Evolutionary conservation across 2,888 invertebrate genomes (phyloP).

Genomic region (Lithophane leautieri): DNA sequence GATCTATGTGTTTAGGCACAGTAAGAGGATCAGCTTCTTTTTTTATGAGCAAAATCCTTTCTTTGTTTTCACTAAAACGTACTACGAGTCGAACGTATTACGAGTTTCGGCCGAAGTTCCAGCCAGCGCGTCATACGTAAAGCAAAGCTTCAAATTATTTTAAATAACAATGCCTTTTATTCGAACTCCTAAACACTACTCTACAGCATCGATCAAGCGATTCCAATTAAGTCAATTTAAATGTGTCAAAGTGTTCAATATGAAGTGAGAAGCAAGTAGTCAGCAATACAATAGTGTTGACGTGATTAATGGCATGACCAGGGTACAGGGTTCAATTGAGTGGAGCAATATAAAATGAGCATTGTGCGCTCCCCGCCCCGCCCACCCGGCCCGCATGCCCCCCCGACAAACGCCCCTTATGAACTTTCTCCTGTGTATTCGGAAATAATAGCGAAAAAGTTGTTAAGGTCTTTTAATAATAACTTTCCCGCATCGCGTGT

Average conservation of each 20-base stretch:
- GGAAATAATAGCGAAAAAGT: slow-evolving; percentile 79
- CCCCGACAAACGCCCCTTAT: slow-evolving; percentile 71
- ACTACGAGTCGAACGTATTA: neutral
- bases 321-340: slow-evolving; percentile 74
- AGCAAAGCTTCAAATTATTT: slow-evolving; percentile 10
- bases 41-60: slow-evolving; percentile 10
- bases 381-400: slow-evolving; percentile 47
- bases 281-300: slow-evolving; percentile 73
- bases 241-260: slow-evolving; percentile 67
- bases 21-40: slow-evolving; percentile 28
- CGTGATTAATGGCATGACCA: slow-evolving; percentile 78
- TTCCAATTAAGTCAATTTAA: slow-evolving; percentile 49
- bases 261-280: slow-evolving; percentile 68
- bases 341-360: slow-evolving; percentile 73
- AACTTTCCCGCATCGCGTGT: slow-evolving; percentile 77
- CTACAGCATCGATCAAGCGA: slow-evolving; percentile 40
- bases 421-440: slow-evolving; percentile 74
- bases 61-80: slow-evolving; percentile 18
- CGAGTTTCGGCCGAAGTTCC: no score
- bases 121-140: neutral
- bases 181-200: slow-evolving; percentile 1
- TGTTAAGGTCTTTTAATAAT: slow-evolving; percentile 79
- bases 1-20: slow-evolving; percentile 33
- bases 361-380: slow-evolving; percentile 43
- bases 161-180: slow-evolving; percentile 19